Evolutionary conservation across 1,140 invertebrate genomes (phyloP), one percentile per base, ranked within the genome.

Genomic region (Eupristina koningsbergeri): DNA sequence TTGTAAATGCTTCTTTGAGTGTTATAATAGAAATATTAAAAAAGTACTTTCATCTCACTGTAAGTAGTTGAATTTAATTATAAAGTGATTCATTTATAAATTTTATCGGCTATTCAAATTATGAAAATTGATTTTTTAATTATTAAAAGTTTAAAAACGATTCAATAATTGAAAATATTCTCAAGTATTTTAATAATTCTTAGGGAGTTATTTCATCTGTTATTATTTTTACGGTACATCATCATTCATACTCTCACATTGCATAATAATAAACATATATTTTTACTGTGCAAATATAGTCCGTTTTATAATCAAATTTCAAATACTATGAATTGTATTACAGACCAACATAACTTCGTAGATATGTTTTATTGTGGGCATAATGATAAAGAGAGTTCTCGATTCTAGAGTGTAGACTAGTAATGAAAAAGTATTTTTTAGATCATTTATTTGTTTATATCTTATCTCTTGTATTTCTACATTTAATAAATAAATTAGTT

Each of bases 331-430:
- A 41, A 79, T 67, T 79, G 69, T 29, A 50, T 22, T 41, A 22
- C 45, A 67, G 47, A 47, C 2, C 41, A 34, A 47, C 77, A 63
- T 45, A 41, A 67, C 69, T 79, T 47, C 34, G 29, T 31, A 29
- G 63, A 69, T 34, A 45, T 63, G 41, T 79, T 22, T 71, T 34
- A 80, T 80, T 80, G 64, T 80, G 31, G 19, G 41, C 3, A 47
- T 29, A 36, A 53, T 39, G 53, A 69, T 80, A 69, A 80, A 17
- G 45, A 53, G 11, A 53, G 53, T 15, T 15, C 45, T 39, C n/a
- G n/a, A n/a, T n/a, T n/a, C n/a, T n/a, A n/a, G n/a, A n/a, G n/a
- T n/a, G n/a, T n/a, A n/a, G n/a, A n/a, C n/a, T n/a, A n/a, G n/a
- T n/a, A n/a, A n/a, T n/a, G n/a, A n/a, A n/a, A 58, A 58, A 26